Evolutionary conservation across 30 jellyfish, hydroid and myxozoan species (phyloP).

Genomic region (Rhopilema esculentum): DNA sequence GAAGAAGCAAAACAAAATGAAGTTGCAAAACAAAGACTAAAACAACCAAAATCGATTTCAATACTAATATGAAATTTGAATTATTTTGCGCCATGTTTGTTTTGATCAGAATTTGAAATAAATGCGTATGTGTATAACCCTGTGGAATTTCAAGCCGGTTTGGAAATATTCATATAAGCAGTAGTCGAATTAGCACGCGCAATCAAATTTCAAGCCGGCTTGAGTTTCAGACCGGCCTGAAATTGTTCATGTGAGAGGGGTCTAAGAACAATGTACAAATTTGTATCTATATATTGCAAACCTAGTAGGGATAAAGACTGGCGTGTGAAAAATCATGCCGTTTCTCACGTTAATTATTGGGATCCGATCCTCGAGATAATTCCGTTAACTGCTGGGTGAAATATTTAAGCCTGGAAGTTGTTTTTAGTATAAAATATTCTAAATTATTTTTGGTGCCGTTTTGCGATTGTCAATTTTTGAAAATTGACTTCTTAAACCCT

Average conservation of each 20-base stretch:
- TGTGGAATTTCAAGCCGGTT: not conserved
- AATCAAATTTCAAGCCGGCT: not conserved
- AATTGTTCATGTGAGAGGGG: not conserved
- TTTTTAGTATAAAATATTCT: no score
- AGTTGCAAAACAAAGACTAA: slow-evolving; percentile 23
- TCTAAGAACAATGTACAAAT: no score
- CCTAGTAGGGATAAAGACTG: no score
- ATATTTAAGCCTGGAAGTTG: no score
- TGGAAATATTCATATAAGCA: slow-evolving; percentile 2
- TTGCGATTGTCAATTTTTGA: no score
- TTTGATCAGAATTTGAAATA: not conserved
- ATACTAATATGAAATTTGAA: not conserved
- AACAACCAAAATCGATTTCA: slow-evolving; percentile 16
- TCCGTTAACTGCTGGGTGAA: no score
- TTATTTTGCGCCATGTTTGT: slow-evolving; percentile 8
- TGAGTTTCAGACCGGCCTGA: not conserved
- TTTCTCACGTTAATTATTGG: no score
- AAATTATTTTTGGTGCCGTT: no score
- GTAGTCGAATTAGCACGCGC: not conserved
- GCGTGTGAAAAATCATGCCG: no score
- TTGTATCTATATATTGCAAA: no score
- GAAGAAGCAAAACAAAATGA: slow-evolving; percentile 25
- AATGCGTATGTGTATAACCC: not conserved
- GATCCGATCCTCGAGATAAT: no score
- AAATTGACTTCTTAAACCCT: no score